phyloP scores from a whole-genome alignment of 2,888 invertebrate species.

The Tiliacea aurago region DNA sequence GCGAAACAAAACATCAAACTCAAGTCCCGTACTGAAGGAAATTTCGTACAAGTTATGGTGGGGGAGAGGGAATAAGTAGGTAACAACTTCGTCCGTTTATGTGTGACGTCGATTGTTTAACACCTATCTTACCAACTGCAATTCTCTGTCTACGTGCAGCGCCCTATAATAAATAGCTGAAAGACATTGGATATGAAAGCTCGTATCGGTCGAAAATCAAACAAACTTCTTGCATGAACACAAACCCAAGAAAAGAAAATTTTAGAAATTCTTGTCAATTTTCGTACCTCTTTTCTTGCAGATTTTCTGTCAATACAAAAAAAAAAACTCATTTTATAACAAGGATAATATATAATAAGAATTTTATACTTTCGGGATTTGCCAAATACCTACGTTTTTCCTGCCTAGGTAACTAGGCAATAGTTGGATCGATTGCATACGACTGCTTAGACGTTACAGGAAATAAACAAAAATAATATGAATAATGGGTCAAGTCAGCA shows the following conservation, averaged over 20 bases:
- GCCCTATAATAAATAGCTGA: neutral
- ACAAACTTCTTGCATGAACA: constrained; percentile 4
- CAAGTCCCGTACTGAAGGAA: neutral
- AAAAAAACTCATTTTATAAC: neutral
- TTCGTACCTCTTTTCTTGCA: constrained; percentile 5
- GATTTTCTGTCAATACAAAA: constrained; percentile 15
- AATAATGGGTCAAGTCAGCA: constrained; percentile 91
- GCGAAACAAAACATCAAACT: too few species aligned
- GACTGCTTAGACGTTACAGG: constrained; percentile 7
- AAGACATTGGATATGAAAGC: too few species aligned
- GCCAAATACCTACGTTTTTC: constrained; percentile 37
- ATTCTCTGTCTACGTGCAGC: too few species aligned
- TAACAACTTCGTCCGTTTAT: too few species aligned
- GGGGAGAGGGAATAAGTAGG: neutral
- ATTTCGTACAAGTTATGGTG: neutral
- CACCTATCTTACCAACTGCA: neutral
- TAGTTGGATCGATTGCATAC: constrained; percentile 80
- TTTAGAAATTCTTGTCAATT: neutral
- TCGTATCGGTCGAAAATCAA: neutral
- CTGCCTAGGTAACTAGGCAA: constrained; percentile 75
- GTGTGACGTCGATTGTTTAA: neutral
- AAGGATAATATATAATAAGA: constrained; percentile 3
- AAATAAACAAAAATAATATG: constrained; percentile 45
- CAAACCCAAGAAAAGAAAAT: constrained; percentile 1
- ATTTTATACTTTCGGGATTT: too few species aligned